These are phyloP conservation scores for Montifringilla adamsi DNA, from an alignment of 2,113 vertebrate species.

Conservation along the genomic window DNA sequence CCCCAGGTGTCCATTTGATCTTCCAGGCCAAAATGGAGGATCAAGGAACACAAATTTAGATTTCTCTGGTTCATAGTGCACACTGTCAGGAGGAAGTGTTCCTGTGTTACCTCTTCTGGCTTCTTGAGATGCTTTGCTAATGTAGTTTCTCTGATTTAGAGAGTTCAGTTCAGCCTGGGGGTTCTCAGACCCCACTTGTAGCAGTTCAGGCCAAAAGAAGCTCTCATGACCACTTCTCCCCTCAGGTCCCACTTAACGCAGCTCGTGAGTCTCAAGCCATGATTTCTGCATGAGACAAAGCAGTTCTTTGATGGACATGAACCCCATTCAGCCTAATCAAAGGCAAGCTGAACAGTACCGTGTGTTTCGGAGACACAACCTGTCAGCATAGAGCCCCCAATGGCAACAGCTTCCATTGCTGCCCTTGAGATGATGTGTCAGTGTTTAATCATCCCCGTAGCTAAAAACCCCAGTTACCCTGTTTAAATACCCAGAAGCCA, in stretches of 20 bases:
- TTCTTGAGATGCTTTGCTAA: constrained; percentile 9
- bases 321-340: background rate
- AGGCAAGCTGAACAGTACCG: background rate
- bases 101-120: background rate
- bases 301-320: background rate
- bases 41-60: background rate
- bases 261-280: background rate
- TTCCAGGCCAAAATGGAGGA: background rate
- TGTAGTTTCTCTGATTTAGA: background rate
- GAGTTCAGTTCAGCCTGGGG: background rate
- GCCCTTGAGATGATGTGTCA: background rate
- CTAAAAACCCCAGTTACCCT: background rate
- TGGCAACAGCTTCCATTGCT: background rate
- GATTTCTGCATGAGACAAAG: background rate
- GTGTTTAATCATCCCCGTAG: background rate
- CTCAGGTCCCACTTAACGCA: background rate
- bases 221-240: background rate
- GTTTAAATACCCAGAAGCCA: background rate
- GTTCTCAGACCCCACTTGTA: background rate
- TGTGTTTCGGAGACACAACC: background rate
- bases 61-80: background rate
- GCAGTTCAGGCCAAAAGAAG: background rate
- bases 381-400: background rate
- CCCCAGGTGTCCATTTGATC: background rate
- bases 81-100: background rate